Conservation (phyloP, 1,140 invertebrate genomes). For the Euwallacea fornicatus region DNA sequence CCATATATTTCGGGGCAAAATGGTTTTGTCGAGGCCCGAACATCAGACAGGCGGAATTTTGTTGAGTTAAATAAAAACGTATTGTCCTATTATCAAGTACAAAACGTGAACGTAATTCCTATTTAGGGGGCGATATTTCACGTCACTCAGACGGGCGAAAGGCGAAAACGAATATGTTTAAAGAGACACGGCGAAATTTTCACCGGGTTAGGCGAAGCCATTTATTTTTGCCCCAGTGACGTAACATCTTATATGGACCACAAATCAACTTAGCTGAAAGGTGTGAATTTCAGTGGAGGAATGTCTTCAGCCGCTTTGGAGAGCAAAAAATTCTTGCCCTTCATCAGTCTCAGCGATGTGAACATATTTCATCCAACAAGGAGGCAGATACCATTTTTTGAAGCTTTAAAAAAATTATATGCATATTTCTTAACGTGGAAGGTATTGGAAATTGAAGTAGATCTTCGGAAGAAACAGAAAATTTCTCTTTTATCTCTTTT, state of each 20-base stretch:
- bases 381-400: too few species aligned
- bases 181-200: slow-evolving; percentile 31
- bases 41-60: slow-evolving; percentile 38
- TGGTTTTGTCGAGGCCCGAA: slow-evolving; percentile 22
- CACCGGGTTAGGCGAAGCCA: slow-evolving; percentile 28
- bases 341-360: too few species aligned
- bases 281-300: background rate
- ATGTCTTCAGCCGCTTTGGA: too few species aligned
- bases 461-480: too few species aligned
- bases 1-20: slow-evolving; percentile 27
- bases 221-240: slow-evolving; percentile 31
- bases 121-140: slow-evolving; percentile 33
- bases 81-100: slow-evolving; percentile 36
- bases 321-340: too few species aligned
- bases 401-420: too few species aligned
- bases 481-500: too few species aligned
- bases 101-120: slow-evolving; percentile 32
- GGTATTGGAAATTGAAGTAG: too few species aligned
- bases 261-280: slow-evolving; percentile 28
- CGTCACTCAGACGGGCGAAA: slow-evolving; percentile 23
- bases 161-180: slow-evolving; percentile 32
- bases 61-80: slow-evolving; percentile 37
- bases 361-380: too few species aligned
- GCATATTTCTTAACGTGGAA: too few species aligned
- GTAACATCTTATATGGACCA: slow-evolving; percentile 31